Conservation (phyloP, 2,113 vertebrate genomes). For the human region DNA sequence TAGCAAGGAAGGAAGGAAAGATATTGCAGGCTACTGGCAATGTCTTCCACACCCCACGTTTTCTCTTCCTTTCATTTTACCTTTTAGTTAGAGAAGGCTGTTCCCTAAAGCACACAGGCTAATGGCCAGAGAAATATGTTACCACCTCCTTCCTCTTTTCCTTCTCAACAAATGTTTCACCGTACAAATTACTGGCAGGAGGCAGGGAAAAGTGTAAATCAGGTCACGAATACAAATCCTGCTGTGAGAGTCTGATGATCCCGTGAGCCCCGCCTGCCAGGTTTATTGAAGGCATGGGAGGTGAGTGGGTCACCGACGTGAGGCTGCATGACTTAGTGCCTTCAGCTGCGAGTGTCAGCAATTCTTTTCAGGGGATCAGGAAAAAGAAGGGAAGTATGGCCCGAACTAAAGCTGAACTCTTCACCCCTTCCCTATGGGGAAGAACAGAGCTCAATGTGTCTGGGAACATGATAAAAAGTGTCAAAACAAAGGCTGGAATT, state of each 20-base stretch:
- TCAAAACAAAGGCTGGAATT: conserved; percentile 27
- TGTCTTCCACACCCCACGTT: not conserved
- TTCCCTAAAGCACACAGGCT: not conserved
- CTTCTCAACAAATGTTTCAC: not conserved
- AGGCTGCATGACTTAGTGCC: not conserved
- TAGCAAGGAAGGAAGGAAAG: not conserved
- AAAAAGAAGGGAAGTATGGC: not conserved
- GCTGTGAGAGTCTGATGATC: not conserved
- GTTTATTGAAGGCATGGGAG: not conserved
- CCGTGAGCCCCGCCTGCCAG: not conserved
- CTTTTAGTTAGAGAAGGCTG: not conserved
- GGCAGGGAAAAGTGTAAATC: not conserved
- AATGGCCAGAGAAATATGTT: not conserved
- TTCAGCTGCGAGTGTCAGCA: not conserved
- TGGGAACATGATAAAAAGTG: not conserved
- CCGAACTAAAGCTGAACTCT: not conserved
- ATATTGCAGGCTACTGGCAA: not conserved
- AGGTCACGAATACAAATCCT: not conserved
- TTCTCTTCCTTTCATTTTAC: not conserved
- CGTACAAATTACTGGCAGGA: not conserved
- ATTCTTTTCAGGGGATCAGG: not conserved
- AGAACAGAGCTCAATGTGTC: not conserved
- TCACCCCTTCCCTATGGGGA: conserved; percentile 14
- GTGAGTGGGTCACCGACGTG: not conserved
- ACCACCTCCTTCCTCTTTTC: not conserved